Evolutionary conservation across 2,113 vertebrate species (phyloP), one percentile per base, ranked within the genome.

Genomic region (Hiodon alosoides): DNA sequence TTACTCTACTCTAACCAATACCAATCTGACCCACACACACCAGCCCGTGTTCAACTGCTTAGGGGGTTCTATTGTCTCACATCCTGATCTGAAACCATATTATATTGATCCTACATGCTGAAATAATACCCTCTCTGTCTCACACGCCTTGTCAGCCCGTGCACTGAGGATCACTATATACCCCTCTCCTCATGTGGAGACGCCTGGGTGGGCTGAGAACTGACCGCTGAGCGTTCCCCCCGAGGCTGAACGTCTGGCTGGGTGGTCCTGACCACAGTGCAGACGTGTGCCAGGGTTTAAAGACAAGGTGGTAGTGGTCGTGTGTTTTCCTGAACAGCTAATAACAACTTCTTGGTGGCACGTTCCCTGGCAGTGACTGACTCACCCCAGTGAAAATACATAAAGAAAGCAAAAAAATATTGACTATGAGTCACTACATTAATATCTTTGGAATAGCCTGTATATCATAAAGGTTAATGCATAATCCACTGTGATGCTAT

Each of bases 211-310:
- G 70, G 53, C 70, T 1, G 55, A n/a, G 7, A 6, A 4, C 11
- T 7, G 3, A 59, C 9, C 58, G 14, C 9, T 3, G 7, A 9
- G 14, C 31, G 5, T 14, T 59, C 58, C 57, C 57, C 57, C 4
- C 2, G 58, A 59, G 58, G n/a, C 16, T 16, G 47, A 13, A 71
- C 46, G 11, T 46, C 54, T 2, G 6, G 10, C 4, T 71, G 70
- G 58, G 55, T 71, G 70, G 70, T 71, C 70, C 13, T 14, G 13
- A 71, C 70, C 57, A 59, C 55, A 60, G 46, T 7, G 57, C 46
- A 9, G 51, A 67, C 17, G 10, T 4, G 13, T 4, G 14, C 3
- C 9, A 47, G 55, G 10, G 48, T 2, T 7, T 67, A 11, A 7
- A 67, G 17, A 4, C 3, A 57, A 11, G 31, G 46, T 59, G 58